Conservation (phyloP, 2,113 vertebrate genomes). For the Felis chaus region DNA sequence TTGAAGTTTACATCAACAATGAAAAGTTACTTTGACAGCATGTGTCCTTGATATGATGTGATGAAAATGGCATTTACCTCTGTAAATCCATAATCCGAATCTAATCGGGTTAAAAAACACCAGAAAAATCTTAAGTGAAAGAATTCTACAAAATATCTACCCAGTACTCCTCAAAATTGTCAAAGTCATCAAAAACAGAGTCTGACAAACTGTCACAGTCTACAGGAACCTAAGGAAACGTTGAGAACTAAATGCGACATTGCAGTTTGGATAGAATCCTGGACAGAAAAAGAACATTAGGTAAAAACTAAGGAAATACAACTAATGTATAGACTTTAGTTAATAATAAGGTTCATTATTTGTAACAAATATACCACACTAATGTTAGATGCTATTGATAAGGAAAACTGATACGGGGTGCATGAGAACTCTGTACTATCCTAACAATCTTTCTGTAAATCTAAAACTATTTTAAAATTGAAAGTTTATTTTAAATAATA, state of each 20-base stretch:
- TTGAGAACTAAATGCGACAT: background rate
- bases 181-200: background rate
- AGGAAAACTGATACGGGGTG: background rate
- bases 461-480: conserved; percentile 12
- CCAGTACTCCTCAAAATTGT: background rate
- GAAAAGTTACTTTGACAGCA: background rate
- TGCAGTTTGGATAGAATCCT: background rate
- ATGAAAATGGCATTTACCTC: background rate
- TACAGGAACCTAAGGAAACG: background rate
- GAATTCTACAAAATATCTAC: background rate
- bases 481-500: background rate
- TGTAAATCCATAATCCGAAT: background rate
- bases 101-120: background rate
- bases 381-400: background rate
- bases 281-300: background rate
- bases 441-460: background rate
- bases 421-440: background rate
- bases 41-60: background rate
- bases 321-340: background rate
- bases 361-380: background rate
- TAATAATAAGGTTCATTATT: background rate
- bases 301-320: background rate
- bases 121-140: background rate
- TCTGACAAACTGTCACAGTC: background rate
- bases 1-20: background rate